Base-by-base conservation (phyloP, 30 jellyfish, hydroid and myxozoan genomes). In the Chrysaora quinquecirrha region DNA sequence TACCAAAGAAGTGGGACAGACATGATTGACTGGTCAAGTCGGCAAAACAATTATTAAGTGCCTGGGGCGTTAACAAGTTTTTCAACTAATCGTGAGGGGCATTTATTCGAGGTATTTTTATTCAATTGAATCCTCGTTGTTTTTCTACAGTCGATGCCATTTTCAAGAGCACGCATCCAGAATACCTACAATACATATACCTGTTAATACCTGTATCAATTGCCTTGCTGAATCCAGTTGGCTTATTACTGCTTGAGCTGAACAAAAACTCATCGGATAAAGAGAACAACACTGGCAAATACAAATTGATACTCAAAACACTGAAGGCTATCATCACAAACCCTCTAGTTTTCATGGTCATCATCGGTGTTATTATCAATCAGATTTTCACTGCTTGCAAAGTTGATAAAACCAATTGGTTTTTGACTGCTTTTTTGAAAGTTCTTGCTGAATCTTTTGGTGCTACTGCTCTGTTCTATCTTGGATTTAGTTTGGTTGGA, bases 331-430 rank as follows among this genome's bases (percentile, higher is more conserved):
- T 91, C 4, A 73, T 86, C 29, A 60, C 96, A 23, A 91, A 91
- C 76, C 98, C 98, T 3, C 74, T 91, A 67, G 86, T 91, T n/a
- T 91, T 85, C 84, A 91, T 75, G 91, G 89, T 91, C 38, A 80
- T 86, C 12, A 56, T 91, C 47, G 98, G 95, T 0, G 25, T 85
- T 1, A 29, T 86, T 12, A 76, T 52, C 62, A 85, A 91, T 63
- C 64, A 84, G 24, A 48, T 78, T 12, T 79, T 83, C 32, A 33
- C 73, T 1, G 64, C 35, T 14, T 65, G 71, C 7, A 52, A 73
- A 22, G 31, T 76, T 33, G 16, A 61, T 54, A 75, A 48, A 14
- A n/a, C 20, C 46, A 52, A 64, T 27, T 78, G 89, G 89, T 78
- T 78, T 24, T 64, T 90, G 18, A 33, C 70, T 1, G 80, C 78